Percentiles rank a stretch among this genome's conserved stretches.
Conservation (phyloP, 2,888 invertebrate species). For the Phragmatobia fuliginosa region DNA sequence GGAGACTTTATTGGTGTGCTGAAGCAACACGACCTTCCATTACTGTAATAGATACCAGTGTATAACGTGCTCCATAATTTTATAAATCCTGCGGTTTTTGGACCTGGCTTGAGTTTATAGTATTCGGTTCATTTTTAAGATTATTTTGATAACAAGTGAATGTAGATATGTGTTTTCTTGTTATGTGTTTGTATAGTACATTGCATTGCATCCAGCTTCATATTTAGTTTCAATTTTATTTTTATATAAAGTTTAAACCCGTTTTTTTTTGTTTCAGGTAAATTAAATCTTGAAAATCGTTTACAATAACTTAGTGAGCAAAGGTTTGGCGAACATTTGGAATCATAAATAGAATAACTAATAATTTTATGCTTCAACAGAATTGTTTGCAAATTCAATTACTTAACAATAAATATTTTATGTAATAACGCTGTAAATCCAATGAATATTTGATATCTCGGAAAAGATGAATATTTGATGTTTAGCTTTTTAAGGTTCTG, state of each 20-base stretch:
- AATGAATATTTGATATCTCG: constrained; percentile 10
- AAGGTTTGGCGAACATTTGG: constrained; percentile 30
- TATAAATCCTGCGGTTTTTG: constrained; percentile 17
- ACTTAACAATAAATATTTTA: constrained; percentile 14
- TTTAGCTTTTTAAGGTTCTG: too few species aligned
- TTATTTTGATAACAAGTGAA: neutral
- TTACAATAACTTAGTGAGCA: constrained; percentile 18
- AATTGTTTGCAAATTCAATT: constrained; percentile 2
- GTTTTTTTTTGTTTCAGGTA: constrained; percentile 43
- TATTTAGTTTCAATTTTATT: neutral
- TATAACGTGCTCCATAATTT: constrained; percentile 27
- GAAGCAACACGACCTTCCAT: constrained; percentile 52
- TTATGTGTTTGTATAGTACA: neutral
- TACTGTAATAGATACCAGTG: constrained; percentile 50
- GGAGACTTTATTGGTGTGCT: constrained; percentile 53
- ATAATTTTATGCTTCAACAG: constrained; percentile 14
- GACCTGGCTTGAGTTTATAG: neutral
- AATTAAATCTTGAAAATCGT: constrained; percentile 19
- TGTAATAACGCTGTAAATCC: constrained; percentile 10
- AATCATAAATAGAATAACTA: constrained; percentile 23
- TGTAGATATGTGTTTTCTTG: neutral
- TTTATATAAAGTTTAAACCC: neutral
- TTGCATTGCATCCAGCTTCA: neutral
- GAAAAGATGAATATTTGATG: too few species aligned
- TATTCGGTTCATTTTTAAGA: neutral